Percentiles rank a stretch among this genome's conserved stretches.
phyloP scores from a whole-genome alignment of 2,888 invertebrate genomes.

The Eupithecia pulchellata region DNA sequence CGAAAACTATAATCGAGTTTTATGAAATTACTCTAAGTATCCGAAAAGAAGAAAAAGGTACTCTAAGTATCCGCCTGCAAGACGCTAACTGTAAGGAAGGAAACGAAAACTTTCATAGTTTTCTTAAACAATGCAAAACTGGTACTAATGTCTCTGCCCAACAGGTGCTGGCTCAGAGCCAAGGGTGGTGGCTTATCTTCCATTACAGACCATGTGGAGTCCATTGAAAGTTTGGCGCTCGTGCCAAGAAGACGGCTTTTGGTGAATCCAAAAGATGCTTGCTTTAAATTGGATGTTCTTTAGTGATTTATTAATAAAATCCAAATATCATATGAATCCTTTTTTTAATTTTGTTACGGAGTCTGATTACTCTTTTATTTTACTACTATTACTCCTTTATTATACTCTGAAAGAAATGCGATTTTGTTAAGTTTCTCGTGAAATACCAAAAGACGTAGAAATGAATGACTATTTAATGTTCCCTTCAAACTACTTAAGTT shows the following conservation, averaged over 20 bases:
- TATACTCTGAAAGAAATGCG: too few species aligned
- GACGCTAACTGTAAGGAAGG: not conserved
- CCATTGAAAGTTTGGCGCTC: conserved; percentile 37
- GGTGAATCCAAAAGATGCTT: not conserved
- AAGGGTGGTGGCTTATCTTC: conserved; percentile 55
- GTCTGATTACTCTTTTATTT: too few species aligned
- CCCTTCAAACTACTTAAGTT: not conserved
- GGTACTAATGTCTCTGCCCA: conserved; percentile 44
- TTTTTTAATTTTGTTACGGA: too few species aligned
- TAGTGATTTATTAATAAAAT: too few species aligned
- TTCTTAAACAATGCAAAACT: not conserved
- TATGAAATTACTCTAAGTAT: not conserved
- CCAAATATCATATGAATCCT: too few species aligned
- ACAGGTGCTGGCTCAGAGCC: conserved; percentile 73
- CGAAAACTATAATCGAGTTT: not conserved
- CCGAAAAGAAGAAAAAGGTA: too few species aligned
- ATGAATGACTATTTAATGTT: not conserved
- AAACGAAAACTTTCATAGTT: not conserved
- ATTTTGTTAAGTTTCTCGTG: too few species aligned
- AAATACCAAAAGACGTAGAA: too few species aligned
- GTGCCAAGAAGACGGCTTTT: conserved; percentile 21
- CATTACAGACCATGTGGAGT: conserved; percentile 49
- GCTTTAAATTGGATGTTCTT: not conserved
- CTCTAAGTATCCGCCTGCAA: not conserved
- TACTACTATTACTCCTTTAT: too few species aligned